These are phyloP conservation scores for Calephelis nemesis DNA, from an alignment of 1,140 invertebrate species.

Conservation along the genomic window DNA sequence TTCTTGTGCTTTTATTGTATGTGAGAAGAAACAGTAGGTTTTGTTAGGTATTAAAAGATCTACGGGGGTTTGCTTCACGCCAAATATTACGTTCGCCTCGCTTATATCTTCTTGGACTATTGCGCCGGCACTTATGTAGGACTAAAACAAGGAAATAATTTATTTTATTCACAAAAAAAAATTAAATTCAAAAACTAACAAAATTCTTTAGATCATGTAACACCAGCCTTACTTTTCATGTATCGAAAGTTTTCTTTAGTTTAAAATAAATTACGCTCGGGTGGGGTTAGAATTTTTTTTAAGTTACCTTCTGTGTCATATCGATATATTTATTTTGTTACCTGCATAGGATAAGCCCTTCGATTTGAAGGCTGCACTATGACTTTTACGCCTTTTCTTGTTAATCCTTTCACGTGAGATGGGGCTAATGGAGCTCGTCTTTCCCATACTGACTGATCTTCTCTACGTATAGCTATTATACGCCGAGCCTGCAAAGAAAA, in stretches of 20 bases:
- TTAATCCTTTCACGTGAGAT: conserved; percentile 92
- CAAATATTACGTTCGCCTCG: conserved; percentile 96
- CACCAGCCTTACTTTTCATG: no score
- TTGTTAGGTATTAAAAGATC: conserved; percentile 96
- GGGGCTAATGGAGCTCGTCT: conserved; percentile 96
- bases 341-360: conserved; percentile 97
- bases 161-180: neutral
- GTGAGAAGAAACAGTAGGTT: conserved; percentile 99
- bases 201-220: no score
- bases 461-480: conserved; percentile 91
- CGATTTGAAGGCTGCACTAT: conserved; percentile 99
- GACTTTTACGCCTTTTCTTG: conserved; percentile 93
- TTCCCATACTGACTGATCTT: conserved; percentile 99
- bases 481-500: conserved; percentile 70
- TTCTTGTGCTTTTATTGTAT: conserved; percentile 99
- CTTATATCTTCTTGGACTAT: conserved; percentile 97
- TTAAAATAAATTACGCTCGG: no score
- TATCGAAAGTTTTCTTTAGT: no score
- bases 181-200: no score
- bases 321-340: conserved; percentile 39
- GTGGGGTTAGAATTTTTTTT: no score
- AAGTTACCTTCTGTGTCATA: no score
- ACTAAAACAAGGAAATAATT: conserved; percentile 75
- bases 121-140: conserved; percentile 94
- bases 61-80: conserved; percentile 98